Conservation (phyloP, 2,113 vertebrate genomes). For the Thalassoma bifasciatum region DNA sequence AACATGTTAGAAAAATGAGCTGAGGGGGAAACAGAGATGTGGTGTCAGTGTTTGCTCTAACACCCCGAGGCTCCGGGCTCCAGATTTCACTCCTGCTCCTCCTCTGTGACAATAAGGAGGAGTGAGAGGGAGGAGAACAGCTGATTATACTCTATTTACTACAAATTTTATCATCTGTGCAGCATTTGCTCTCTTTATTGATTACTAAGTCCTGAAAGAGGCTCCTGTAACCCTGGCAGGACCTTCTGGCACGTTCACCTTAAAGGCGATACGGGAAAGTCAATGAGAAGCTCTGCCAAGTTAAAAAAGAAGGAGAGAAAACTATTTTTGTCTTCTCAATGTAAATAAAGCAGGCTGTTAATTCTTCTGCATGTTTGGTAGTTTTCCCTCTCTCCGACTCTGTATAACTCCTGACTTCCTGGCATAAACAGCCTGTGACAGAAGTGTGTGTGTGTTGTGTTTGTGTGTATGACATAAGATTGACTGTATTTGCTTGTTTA, state of each 20-base stretch:
- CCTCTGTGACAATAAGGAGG: slow-evolving; percentile 14
- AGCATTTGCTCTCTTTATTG: neutral
- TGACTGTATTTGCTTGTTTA: neutral
- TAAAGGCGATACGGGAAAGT: neutral
- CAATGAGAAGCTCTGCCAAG: neutral
- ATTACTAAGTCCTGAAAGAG: neutral
- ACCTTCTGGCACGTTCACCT: neutral
- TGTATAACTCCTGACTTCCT: neutral
- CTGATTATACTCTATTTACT: neutral
- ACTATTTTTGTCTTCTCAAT: neutral
- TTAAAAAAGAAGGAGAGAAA: neutral
- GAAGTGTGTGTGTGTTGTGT: neutral
- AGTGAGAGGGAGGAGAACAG: neutral
- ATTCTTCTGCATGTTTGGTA: no score
- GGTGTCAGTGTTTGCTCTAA: slow-evolving; percentile 14
- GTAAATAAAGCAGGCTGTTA: neutral
- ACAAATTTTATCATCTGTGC: neutral
- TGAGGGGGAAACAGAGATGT: slow-evolving; percentile 12
- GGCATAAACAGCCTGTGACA: no score
- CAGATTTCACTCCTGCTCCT: slow-evolving; percentile 18
- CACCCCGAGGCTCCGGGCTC: slow-evolving; percentile 18
- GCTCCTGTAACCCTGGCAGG: neutral
- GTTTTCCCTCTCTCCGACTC: neutral
- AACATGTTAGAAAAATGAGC: slow-evolving; percentile 34
- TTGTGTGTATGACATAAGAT: neutral